These are phyloP conservation scores for Sebastes baramenuke DNA, from an alignment of 2,797 vertebrate genomes.

Conservation along the genomic window DNA sequence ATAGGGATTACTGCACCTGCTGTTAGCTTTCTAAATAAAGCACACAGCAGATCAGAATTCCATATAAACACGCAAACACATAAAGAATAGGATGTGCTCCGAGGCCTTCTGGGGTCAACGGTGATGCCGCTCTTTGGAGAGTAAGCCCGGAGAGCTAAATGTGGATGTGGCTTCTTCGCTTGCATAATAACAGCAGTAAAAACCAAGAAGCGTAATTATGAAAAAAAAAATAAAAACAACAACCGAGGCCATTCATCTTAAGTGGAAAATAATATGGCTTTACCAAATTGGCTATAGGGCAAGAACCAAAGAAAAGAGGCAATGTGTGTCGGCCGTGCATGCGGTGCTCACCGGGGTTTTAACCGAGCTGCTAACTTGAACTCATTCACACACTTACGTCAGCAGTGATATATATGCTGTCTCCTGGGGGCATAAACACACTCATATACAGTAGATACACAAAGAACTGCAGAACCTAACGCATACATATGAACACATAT, in stretches of 20 bases:
- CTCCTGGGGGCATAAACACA: conserved; percentile 6
- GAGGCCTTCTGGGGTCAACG: conserved; percentile 28
- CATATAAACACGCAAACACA: background rate
- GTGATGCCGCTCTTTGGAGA: conserved; percentile 12
- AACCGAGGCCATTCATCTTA: conserved; percentile 39
- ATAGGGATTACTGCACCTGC: conserved; percentile 43
- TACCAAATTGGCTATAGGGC: conserved; percentile 25
- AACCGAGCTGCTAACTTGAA: conserved; percentile 10
- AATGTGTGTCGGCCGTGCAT: conserved; percentile 19
- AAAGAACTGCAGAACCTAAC: background rate
- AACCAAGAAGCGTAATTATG: conserved; percentile 35
- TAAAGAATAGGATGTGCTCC: background rate
- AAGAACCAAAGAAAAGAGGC: conserved; percentile 15
- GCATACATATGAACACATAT: background rate
- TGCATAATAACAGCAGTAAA: conserved; percentile 52
- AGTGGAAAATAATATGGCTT: conserved; percentile 66
- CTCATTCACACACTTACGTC: background rate
- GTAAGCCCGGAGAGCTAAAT: conserved; percentile 38
- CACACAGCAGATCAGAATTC: background rate
- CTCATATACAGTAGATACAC: background rate
- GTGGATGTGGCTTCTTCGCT: conserved; percentile 36
- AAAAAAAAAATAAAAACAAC: conserved; percentile 25
- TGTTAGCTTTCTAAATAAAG: conserved; percentile 2
- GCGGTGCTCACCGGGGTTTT: conserved; percentile 25
- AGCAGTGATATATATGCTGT: background rate